phyloP scores from a whole-genome alignment of 2,113 vertebrate genomes.

The Nesoenas mayeri region DNA sequence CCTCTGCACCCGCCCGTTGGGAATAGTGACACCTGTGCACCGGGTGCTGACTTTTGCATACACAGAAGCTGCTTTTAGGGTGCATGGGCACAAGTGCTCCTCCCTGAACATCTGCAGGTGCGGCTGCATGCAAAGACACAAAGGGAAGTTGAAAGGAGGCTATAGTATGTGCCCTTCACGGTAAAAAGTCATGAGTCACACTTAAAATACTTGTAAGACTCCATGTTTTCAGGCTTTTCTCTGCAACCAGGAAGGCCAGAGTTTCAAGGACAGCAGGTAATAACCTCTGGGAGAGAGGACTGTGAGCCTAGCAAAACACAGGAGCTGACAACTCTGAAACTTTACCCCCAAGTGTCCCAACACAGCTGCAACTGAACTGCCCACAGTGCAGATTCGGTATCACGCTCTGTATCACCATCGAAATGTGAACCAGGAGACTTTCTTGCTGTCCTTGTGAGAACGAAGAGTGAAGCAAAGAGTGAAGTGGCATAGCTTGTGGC shows the following conservation, averaged over 20 bases:
- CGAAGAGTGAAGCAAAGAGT: not conserved
- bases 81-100: constrained; percentile 32
- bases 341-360: not conserved
- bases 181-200: constrained; percentile 40
- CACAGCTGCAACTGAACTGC: not conserved
- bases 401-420: not conserved
- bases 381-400: not conserved
- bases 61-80: constrained; percentile 51
- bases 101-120: constrained; percentile 65
- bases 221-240: not conserved
- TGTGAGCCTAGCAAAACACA: not conserved
- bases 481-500: not conserved
- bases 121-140: constrained; percentile 53
- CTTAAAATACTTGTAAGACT: not conserved
- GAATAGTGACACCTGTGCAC: constrained; percentile 53
- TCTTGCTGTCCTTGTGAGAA: not conserved
- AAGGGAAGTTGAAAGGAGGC: constrained; percentile 56
- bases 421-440: not conserved
- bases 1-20: constrained; percentile 31
- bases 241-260: not conserved
- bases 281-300: not conserved
- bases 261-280: not conserved
- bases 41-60: constrained; percentile 65
- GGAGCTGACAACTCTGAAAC: not conserved
- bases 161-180: not conserved